Evolutionary conservation across 2,797 vertebrate species (phyloP), one percentile per base, ranked within the genome.

Genomic region (Phrynocephalus vlangalii): DNA sequence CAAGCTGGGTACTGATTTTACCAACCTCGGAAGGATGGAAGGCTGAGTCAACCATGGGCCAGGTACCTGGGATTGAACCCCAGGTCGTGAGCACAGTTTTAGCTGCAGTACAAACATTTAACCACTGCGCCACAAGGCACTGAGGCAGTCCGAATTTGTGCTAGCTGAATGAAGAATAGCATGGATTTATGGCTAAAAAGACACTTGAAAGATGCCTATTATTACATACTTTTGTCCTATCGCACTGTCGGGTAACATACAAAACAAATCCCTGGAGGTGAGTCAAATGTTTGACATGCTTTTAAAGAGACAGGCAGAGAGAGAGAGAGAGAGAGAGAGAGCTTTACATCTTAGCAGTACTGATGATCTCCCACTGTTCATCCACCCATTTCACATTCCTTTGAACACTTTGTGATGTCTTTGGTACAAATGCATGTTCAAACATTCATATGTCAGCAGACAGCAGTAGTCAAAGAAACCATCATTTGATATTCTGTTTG

Each of bases 221-320:
- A 76, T 76, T 75, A 83, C 86, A 22, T 48, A 63, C 4, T 88
- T 81, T 24, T 0, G 5, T 87, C 24, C n/a, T 83, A 87, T 79
- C 52, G 73, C 30, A 75, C 24, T 48, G n/a, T 66, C 73, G 26
- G 18, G 82, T 44, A 1, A 30, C 15, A 84, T 9, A 87, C 82
- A 52, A 83, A 93, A 79, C 15, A 87, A 89, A 86, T 4, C 5
- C 24, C 67, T 77, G 66, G 68, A 90, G 30, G 8, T 68, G n/a
- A 89, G 81, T 28, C 1, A 90, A 91, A 87, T 38, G 3, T 66
- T 82, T 83, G 5, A 71, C 52, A 1, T 3, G 88, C 70, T 70
- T 68, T 75, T 18, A 71, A 50, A 1, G 3, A 44, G 71, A 24
- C 60, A 63, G 9, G n/a, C n/a, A 44, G 38, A 1, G 3, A 44